These are phyloP conservation scores for Cepaea hortensis DNA, from an alignment of 2,888 invertebrate species.

Conservation along the genomic window DNA sequence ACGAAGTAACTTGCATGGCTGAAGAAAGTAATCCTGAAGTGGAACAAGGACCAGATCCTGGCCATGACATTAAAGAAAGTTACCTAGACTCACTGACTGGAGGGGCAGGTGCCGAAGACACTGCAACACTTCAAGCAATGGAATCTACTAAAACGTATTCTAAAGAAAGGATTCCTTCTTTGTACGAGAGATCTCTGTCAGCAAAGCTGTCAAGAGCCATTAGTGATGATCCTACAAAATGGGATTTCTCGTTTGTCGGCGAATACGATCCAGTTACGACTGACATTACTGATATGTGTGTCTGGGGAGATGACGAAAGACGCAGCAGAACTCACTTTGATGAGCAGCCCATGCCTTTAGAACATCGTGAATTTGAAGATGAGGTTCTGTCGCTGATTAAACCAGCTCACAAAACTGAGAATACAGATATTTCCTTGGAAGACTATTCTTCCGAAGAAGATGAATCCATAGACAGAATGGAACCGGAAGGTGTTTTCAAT, in stretches of 20 bases:
- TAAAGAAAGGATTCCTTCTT: constrained; percentile 47
- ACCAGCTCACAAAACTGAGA: background rate
- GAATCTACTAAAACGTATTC: background rate
- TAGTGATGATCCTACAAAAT: constrained; percentile 33
- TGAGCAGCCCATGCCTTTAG: background rate
- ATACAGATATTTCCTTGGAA: background rate
- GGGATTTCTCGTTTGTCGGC: background rate
- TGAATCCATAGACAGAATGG: background rate
- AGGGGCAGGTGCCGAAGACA: background rate
- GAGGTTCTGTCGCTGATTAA: background rate
- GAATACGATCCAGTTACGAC: background rate
- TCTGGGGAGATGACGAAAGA: background rate
- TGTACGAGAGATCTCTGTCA: constrained; percentile 53
- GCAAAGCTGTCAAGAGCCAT: constrained; percentile 49
- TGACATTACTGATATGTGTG: background rate
- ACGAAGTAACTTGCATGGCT: background rate
- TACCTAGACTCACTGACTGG: background rate
- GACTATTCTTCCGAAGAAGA: constrained; percentile 3
- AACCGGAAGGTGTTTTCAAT: background rate
- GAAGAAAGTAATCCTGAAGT: background rate
- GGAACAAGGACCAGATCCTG: background rate
- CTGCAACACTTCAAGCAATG: background rate
- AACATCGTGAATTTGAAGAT: background rate
- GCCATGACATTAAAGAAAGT: background rate
- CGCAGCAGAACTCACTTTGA: background rate